phyloP scores from a whole-genome alignment of 2,797 vertebrate species.

The Eulemur rubriventer region DNA sequence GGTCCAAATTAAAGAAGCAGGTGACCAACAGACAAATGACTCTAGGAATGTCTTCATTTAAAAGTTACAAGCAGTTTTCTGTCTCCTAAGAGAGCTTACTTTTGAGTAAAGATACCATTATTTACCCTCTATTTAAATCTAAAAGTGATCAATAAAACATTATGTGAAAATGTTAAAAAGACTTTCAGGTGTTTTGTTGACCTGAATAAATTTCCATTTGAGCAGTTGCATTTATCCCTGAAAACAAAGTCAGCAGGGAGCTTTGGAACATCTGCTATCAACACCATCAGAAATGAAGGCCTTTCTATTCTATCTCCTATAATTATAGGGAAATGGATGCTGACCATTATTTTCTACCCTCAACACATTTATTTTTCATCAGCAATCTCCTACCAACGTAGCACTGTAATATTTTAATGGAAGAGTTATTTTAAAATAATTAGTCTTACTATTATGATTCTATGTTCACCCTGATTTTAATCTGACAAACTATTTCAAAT shows the following conservation, averaged over 20 bases:
- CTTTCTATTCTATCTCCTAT: not conserved
- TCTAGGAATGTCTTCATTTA: not conserved
- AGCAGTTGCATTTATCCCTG: conserved; percentile 7
- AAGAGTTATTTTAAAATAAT: conserved; percentile 35
- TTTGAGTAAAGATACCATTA: not conserved
- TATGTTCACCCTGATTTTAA: not conserved
- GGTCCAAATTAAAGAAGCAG: not conserved
- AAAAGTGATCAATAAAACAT: not conserved
- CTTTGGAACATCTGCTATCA: conserved; percentile 47
- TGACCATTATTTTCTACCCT: not conserved
- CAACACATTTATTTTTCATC: not conserved
- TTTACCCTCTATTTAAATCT: conserved; percentile 34
- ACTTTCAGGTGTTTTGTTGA: conserved; percentile 47
- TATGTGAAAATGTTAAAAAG: not conserved
- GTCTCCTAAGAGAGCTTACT: not conserved
- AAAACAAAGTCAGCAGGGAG: conserved; percentile 35
- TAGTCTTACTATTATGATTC: conserved; percentile 45
- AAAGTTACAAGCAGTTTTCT: not conserved
- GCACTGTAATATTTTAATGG: conserved; percentile 14
- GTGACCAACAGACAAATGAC: not conserved
- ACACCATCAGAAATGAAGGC: conserved; percentile 12
- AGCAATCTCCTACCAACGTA: not conserved
- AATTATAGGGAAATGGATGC: conserved; percentile 14
- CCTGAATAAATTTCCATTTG: conserved; percentile 48
- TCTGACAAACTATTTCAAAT: conserved; percentile 7